Evolutionary conservation across 2,888 invertebrate genomes (phyloP), one percentile per base, ranked within the genome.

Genomic region (Leptinotarsa haldemani): DNA sequence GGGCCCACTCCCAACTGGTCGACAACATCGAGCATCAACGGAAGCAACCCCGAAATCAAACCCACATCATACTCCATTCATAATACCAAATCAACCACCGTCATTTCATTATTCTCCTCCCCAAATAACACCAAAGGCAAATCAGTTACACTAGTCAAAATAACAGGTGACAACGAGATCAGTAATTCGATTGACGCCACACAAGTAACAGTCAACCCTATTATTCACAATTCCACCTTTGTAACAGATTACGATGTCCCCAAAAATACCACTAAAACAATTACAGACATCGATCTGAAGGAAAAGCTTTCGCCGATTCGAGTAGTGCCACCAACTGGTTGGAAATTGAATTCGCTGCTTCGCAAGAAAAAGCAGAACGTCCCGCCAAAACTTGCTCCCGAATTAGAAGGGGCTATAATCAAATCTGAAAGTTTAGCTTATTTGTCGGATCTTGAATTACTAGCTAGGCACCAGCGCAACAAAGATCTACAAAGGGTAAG

Each of bases 401-500:
- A 89, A 81, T 81, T 89, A 78, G 89, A 89, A 82, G 88, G 87
- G 74, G 88, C 89, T 74, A 89, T 89, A 77, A 84, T 89, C 80
- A 89, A 89, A 81, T 88, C 88, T 16, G 89, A 89, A 82, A 89
- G 89, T 82, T 85, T 90, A 81, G 89, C 89, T 50, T 88, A 89
- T 80, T 83, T 90, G 69, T 85, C 88, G 64, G 88, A 89, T 76
- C 84, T 87, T 79, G 90, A 90, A 81, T 85, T 89, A 83, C 83
- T 89, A 75, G 89, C 88, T 80, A 87, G 89, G 79, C 89, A 89
- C 80, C 87, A 88, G 82, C 84, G 88, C 78, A 89, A 88, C 83
- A 88, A 88, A 83, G 87, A 88, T 71, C 86, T 89, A 71, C 88
- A 89, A 81, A 87, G 89, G 89, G 89, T 89, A 89, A 89, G 88